Conservation (phyloP, 2,888 invertebrate genomes). For the Agonopterix heracliana region DNA sequence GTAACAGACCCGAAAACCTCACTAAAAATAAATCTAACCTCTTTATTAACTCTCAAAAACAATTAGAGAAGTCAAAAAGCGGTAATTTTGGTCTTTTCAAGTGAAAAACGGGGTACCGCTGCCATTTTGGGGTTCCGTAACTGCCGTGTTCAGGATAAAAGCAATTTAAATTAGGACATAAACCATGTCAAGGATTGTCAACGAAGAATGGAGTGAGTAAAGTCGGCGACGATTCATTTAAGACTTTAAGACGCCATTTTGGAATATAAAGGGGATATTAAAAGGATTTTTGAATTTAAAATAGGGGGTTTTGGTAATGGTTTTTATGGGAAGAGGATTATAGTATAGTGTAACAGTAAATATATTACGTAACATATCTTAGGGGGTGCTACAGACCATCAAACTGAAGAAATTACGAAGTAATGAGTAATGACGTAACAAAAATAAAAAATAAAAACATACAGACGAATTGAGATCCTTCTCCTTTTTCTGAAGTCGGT, state of each 20-base stretch:
- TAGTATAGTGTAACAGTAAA: no score
- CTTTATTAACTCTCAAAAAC: slow-evolving; percentile 36
- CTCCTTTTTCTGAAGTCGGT: no score
- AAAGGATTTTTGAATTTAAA: slow-evolving; percentile 40
- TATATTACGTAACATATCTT: no score
- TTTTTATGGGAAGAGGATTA: no score
- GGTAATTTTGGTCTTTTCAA: slow-evolving; percentile 41
- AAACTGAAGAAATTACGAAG: no score
- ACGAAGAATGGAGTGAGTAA: slow-evolving; percentile 41
- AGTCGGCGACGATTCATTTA: slow-evolving; percentile 48
- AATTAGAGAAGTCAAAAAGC: slow-evolving; percentile 39
- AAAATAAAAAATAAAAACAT: no score
- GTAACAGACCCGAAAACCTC: not conserved
- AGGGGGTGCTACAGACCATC: no score
- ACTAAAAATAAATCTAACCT: slow-evolving; percentile 10
- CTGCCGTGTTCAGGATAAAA: slow-evolving; percentile 51
- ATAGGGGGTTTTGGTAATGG: slow-evolving; percentile 18
- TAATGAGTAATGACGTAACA: no score
- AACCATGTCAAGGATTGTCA: slow-evolving; percentile 66
- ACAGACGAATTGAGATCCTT: no score
- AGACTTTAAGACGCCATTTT: slow-evolving; percentile 41
- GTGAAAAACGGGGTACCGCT: slow-evolving; percentile 45
- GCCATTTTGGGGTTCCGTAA: slow-evolving; percentile 32
- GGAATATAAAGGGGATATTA: slow-evolving; percentile 38
- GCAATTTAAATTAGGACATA: slow-evolving; percentile 57